Evolutionary conservation across 2,888 invertebrate genomes (phyloP).

Genomic region (Heteromurus nitidus): DNA sequence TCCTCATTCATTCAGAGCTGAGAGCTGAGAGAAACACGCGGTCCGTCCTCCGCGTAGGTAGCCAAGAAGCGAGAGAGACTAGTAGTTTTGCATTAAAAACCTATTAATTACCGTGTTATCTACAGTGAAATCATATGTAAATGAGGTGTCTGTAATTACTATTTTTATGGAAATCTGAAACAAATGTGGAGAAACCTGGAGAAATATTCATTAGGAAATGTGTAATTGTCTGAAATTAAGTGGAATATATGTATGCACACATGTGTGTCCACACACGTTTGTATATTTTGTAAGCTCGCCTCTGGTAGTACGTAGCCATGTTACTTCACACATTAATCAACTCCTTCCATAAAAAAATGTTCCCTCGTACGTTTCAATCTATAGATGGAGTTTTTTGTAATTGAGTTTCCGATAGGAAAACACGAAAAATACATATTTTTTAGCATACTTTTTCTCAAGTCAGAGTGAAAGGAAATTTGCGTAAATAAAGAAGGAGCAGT

Average conservation of each 20-base stretch:
- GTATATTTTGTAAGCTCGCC: too few relatives aligned
- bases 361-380: not conserved
- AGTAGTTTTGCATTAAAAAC: conserved; percentile 36
- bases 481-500: too few relatives aligned
- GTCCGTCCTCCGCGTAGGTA: too few relatives aligned
- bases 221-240: conserved; percentile 37
- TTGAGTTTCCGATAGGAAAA: not conserved
- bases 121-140: conserved; percentile 59
- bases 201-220: too few relatives aligned
- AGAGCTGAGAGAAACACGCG: too few relatives aligned
- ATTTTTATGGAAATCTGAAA: conserved; percentile 53
- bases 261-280: too few relatives aligned
- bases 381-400: not conserved
- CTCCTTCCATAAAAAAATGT: not conserved
- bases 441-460: not conserved
- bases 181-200: conserved; percentile 17
- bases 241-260: conserved; percentile 1
- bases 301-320: not conserved
- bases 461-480: not conserved
- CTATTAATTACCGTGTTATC: conserved; percentile 57
- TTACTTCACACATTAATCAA: conserved; percentile 1
- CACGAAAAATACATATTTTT: not conserved
- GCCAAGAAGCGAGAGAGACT: too few relatives aligned
- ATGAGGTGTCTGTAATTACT: conserved; percentile 64
- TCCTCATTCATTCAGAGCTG: too few relatives aligned